These are phyloP conservation scores for Molossus alvarezi DNA, from an alignment of 2,797 vertebrate species.

Conservation along the genomic window DNA sequence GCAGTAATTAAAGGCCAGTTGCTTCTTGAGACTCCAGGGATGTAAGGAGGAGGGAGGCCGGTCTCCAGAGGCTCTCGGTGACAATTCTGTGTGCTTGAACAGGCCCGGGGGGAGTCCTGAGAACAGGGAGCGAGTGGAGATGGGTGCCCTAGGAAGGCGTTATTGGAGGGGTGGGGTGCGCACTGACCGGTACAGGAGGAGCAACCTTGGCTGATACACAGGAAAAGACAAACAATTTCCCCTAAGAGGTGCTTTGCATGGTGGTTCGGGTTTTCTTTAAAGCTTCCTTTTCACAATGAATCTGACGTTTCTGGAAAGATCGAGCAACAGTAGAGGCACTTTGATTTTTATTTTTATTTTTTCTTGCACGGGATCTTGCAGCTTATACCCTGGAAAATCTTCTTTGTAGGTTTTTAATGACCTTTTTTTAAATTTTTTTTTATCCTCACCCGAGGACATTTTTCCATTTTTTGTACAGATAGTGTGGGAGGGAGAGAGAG, in stretches of 20 bases:
- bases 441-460: no score
- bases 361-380: not conserved
- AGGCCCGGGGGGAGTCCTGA: not conserved
- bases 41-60: not conserved
- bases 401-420: not conserved
- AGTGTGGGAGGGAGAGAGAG: no score
- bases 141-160: not conserved
- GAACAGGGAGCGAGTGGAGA: not conserved
- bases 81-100: not conserved
- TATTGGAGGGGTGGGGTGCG: not conserved
- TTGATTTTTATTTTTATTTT: conserved; percentile 22
- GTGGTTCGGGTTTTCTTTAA: not conserved
- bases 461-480: no score
- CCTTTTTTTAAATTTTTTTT: no score
- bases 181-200: not conserved
- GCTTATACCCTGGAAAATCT: not conserved
- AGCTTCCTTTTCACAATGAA: not conserved
- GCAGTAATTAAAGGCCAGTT: not conserved
- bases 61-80: rapidly evolving
- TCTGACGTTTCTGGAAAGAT: not conserved
- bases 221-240: not conserved
- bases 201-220: not conserved
- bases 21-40: not conserved
- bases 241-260: not conserved
- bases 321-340: not conserved